Evolutionary conservation across 2,113 vertebrate genomes (phyloP), one percentile per base, ranked within the genome.

Genomic region (Sebastes schlegelii): DNA sequence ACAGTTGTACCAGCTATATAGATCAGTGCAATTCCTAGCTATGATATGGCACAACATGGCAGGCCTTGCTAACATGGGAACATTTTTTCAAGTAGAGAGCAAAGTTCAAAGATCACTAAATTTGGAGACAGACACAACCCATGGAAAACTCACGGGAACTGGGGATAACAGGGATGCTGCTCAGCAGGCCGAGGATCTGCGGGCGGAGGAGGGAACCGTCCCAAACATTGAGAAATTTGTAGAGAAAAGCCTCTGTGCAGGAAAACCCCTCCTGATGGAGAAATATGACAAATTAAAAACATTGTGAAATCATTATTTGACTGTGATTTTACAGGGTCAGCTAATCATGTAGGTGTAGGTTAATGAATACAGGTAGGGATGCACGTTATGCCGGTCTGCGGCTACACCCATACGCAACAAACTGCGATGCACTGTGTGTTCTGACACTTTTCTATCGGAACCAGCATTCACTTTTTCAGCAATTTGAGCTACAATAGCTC

Each of bases 211-310:
- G 94, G 42, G 67, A 63, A 11, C 98, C 97, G 64, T 99, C 97
- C 98, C 98, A 99, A 51, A 97, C 92, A 65, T 92, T 96, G 69
- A 99, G 95, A 75, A 95, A 97, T 88, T 96, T 98, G 71, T 95
- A 97, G 5, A 99, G 92, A 88, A 99, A 99, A 34, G 93, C 94
- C 86, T 99, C 97, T 40, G 95, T 96, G 58, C 96, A 95, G 84
- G 94, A 90, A 93, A 99, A 98, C 0, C 97, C 96, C 85, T 98
- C 97, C 98, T 99, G 87, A 52, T 86, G 57, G 84, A 66, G 80
- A 58, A 77, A 77, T 88, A 48, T 57, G 26, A 42, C 81, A 62
- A 21, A 64, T n/a, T n/a, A 21, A 71, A 6, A 52, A 77, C 0
- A 23, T 23, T 1, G 54, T 74, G 34, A 85, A 57, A 48, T 54